These are phyloP conservation scores for Colaptes auratus DNA, from an alignment of 2,113 vertebrate genomes.

Conservation along the genomic window DNA sequence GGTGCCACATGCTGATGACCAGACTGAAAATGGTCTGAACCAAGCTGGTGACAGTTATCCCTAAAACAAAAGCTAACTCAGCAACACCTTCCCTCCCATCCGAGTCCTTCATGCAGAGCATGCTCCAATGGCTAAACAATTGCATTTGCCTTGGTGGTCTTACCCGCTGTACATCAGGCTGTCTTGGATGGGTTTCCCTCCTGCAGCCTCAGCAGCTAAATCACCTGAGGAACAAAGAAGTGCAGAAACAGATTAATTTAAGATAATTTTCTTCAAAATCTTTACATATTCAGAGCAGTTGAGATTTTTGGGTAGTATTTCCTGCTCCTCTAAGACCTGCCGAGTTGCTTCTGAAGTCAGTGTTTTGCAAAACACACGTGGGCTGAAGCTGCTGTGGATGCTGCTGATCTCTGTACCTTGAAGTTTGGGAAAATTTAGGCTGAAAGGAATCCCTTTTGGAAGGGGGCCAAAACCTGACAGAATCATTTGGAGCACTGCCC, in stretches of 20 bases:
- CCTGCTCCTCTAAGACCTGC: background rate
- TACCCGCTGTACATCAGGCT: slow-evolving; percentile 90
- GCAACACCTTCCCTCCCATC: background rate
- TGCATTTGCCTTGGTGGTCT: slow-evolving; percentile 44
- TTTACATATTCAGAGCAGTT: background rate
- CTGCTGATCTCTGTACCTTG: background rate
- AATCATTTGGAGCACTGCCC: background rate
- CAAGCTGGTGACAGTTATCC: background rate
- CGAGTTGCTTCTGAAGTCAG: background rate
- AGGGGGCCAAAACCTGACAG: background rate
- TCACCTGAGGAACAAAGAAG: slow-evolving; percentile 77
- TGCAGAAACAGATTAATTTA: background rate
- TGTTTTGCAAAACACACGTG: background rate
- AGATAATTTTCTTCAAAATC: background rate
- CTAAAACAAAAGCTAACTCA: background rate
- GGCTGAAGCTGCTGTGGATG: background rate
- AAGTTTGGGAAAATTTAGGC: background rate
- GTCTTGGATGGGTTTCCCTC: slow-evolving; percentile 82
- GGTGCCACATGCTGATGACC: background rate
- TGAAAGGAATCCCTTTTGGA: background rate
- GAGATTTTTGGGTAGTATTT: background rate
- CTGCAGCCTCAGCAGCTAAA: slow-evolving; percentile 78
- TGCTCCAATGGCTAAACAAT: background rate
- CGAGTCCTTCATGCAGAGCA: background rate
- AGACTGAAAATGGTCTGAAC: background rate